These are phyloP conservation scores for Gymnocephalus cernua DNA, from an alignment of 2,113 vertebrate genomes.

Conservation along the genomic window DNA sequence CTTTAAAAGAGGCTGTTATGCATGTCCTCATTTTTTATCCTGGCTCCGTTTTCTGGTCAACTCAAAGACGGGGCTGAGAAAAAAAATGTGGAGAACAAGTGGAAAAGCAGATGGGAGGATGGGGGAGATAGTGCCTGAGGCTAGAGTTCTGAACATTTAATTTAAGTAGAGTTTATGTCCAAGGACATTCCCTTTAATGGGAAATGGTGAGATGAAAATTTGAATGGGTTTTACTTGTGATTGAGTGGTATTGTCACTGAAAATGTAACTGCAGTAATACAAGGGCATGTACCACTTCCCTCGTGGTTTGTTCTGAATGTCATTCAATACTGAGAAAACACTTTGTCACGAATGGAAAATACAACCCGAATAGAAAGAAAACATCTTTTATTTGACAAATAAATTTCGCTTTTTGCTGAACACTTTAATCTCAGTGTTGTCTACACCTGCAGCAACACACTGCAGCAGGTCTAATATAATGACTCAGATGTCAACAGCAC, in stretches of 20 bases:
- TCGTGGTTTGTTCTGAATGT: not conserved
- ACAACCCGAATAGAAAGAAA: slow-evolving; percentile 69
- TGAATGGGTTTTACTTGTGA: slow-evolving; percentile 37
- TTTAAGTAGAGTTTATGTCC: slow-evolving; percentile 32
- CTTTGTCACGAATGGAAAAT: slow-evolving; percentile 52
- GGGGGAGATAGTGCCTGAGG: slow-evolving; percentile 30
- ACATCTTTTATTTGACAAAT: slow-evolving; percentile 76
- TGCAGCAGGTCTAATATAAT: slow-evolving; percentile 58
- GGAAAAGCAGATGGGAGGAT: slow-evolving; percentile 47
- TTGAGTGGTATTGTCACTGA: slow-evolving; percentile 9
- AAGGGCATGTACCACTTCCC: slow-evolving; percentile 10
- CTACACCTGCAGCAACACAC: slow-evolving; percentile 50
- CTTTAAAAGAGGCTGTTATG: slow-evolving; percentile 65
- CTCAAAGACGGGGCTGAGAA: not conserved
- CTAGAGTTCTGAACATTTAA: slow-evolving; percentile 43
- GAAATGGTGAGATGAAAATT: slow-evolving; percentile 21
- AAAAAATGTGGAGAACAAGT: slow-evolving; percentile 12
- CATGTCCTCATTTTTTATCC: slow-evolving; percentile 73
- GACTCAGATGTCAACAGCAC: slow-evolving; percentile 65
- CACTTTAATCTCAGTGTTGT: slow-evolving; percentile 52
- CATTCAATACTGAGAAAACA: slow-evolving; percentile 11
- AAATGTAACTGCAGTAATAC: slow-evolving; percentile 21
- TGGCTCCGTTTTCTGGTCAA: slow-evolving; percentile 52
- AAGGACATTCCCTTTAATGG: slow-evolving; percentile 39
- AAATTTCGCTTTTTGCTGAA: slow-evolving; percentile 44